Base-by-base conservation (phyloP, 2,113 vertebrate genomes). In the Coptodon rendalli region DNA sequence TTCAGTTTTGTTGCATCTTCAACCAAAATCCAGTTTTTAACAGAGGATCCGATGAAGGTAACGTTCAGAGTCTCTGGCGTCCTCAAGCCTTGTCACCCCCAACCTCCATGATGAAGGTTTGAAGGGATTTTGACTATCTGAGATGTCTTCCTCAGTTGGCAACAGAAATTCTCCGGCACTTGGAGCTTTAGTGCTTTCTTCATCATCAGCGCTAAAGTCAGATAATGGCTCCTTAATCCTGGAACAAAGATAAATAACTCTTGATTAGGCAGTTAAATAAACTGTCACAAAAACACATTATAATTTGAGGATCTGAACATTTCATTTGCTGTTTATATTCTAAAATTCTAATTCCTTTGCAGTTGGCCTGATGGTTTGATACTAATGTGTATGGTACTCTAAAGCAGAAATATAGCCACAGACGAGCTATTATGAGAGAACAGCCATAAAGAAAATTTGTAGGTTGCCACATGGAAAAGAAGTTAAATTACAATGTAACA, bases 41-140 rank as follows among this genome's bases (percentile, higher is more conserved):
- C 95, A 95, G 45, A 95, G 90, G 82, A 96, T 92, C 36, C 87
- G 94, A 90, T 96, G 96, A 50, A 96, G 95, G 91, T 96, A 96
- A 56, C 88, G 94, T 13, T 96, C 95, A 6, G 94, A 89, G 86
- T 95, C 94, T 82, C 89, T 92, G 22, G 61, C 24, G 17, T 54
- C 45, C 45, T 85, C 92, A 57, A 92, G 85, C 52, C 87, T 89
- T 2, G 83, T 54, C 38, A 92, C 19, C 16, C 89, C 83, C 54
- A 91, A 7, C 81, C 91, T 87, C 90, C 91, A 87, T 5, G 93
- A 83, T 19, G 89, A 85, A 9, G 86, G 36, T 84, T 91, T 91
- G 31, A 89, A 80, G 11, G 85, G 86, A 68, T 86, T 93, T 71
- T 40, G 81, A 40, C 68, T 63, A 57, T 85, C 71, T 24, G 71